Conservation (phyloP, 2,797 vertebrate species). For the Brachymystax lenok region DNA sequence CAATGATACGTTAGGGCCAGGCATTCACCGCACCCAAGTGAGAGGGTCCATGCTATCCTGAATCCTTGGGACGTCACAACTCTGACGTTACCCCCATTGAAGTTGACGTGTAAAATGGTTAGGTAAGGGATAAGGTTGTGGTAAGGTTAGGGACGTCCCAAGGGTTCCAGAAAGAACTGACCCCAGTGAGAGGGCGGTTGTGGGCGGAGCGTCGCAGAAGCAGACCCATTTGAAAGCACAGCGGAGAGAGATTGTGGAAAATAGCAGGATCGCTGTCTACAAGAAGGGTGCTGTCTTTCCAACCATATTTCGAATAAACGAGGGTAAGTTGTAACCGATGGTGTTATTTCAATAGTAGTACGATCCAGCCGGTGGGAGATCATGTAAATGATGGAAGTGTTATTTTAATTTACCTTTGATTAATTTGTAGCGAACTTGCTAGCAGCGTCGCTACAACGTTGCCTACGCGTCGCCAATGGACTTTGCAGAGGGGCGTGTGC, state of each 20-base stretch:
- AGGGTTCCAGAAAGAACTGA: no score
- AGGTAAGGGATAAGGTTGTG: no score
- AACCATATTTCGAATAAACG: constrained; percentile 41
- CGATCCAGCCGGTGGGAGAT: neutral
- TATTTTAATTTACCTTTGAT: constrained; percentile 9
- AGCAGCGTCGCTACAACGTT: constrained; percentile 16
- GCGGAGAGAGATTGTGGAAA: constrained; percentile 54
- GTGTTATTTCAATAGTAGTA: neutral
- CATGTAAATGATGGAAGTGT: constrained; percentile 20
- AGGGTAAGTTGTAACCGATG: constrained; percentile 56
- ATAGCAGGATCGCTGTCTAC: constrained; percentile 16
- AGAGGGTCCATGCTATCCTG: neutral
- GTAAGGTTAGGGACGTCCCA: no score
- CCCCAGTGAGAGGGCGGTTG: constrained; percentile 37
- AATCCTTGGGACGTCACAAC: no score
- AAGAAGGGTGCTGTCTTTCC: constrained; percentile 24
- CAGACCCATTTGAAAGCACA: constrained; percentile 48
- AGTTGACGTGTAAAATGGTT: no score
- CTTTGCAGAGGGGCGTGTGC: constrained; percentile 30
- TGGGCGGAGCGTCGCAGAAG: constrained; percentile 61
- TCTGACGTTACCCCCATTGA: no score
- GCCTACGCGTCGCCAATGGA: constrained; percentile 18
- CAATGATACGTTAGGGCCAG: constrained; percentile 49
- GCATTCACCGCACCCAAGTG: constrained; percentile 65
- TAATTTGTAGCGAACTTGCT: constrained; percentile 13